phyloP scores from a whole-genome alignment of 2,888 invertebrate genomes.

The Ariolimax columbianus region DNA sequence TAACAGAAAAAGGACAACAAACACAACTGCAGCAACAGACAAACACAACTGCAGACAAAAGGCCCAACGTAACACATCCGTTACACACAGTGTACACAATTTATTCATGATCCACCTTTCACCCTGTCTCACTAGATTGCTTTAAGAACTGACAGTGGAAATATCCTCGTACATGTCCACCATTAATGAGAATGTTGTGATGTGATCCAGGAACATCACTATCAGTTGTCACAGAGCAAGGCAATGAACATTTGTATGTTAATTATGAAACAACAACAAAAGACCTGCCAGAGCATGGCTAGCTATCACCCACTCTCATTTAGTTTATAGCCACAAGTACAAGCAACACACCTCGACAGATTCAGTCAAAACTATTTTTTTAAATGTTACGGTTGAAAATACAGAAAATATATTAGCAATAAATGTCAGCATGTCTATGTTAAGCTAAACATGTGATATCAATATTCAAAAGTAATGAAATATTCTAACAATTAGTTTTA shows the following conservation, averaged over 20 bases:
- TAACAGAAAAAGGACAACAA: not conserved
- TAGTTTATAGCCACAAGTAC: conserved; percentile 1
- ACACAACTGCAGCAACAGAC: not conserved
- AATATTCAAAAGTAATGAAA: not conserved
- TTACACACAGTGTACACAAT: conserved; percentile 48
- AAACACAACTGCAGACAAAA: no score
- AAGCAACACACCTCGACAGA: not conserved
- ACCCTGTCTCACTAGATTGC: conserved; percentile 23
- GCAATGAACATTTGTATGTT: conserved; percentile 29
- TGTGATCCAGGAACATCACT: conserved; percentile 32
- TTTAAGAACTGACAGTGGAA: not conserved
- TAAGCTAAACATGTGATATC: not conserved
- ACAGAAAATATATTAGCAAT: not conserved
- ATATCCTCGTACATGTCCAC: not conserved
- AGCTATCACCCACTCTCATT: not conserved
- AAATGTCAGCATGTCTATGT: not conserved
- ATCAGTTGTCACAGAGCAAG: conserved; percentile 22
- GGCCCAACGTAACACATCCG: no score
- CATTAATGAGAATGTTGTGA: conserved; percentile 22
- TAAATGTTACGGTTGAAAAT: not conserved
- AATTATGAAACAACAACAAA: conserved; percentile 21
- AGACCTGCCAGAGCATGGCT: conserved; percentile 20
- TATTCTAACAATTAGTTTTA: not conserved
- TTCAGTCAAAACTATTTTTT: not conserved
- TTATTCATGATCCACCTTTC: conserved; percentile 45